Percentiles rank a stretch among this genome's conserved stretches.
phyloP scores from a whole-genome alignment of 2,113 vertebrate species.

The Agelaius tricolor region DNA sequence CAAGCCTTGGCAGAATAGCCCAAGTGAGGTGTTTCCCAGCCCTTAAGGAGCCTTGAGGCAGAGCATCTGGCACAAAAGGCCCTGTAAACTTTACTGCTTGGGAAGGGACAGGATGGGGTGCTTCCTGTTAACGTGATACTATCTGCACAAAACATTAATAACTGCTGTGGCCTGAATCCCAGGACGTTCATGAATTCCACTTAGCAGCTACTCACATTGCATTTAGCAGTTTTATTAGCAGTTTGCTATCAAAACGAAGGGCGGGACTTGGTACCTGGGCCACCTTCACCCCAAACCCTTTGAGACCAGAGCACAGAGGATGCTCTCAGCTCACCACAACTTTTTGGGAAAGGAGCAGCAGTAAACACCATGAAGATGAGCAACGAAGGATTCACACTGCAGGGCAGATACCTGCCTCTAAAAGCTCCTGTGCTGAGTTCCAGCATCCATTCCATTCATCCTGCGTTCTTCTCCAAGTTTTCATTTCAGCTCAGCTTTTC shows the following conservation, averaged over 20 bases:
- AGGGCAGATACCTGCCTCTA: not conserved
- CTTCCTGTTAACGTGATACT: not conserved
- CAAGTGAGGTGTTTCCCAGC: not conserved
- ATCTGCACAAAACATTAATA: not conserved
- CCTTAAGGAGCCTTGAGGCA: not conserved
- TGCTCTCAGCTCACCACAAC: not conserved
- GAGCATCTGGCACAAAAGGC: not conserved
- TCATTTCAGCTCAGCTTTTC: not conserved
- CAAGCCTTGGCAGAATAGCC: not conserved
- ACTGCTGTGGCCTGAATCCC: not conserved
- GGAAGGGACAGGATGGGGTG: not conserved
- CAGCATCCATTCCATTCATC: not conserved
- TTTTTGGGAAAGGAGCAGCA: not conserved
- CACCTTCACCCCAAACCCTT: not conserved
- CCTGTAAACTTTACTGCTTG: not conserved
- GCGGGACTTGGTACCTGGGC: not conserved
- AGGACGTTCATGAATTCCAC: fast-evolving
- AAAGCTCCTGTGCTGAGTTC: not conserved
- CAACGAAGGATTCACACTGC: not conserved
- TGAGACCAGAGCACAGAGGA: not conserved
- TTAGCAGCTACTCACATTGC: not conserved
- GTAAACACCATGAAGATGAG: not conserved
- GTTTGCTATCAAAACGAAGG: not conserved
- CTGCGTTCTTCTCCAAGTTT: not conserved
- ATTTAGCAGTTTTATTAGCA: not conserved